Conservation (phyloP, 2,797 vertebrate genomes). For the Borostomias antarcticus region DNA sequence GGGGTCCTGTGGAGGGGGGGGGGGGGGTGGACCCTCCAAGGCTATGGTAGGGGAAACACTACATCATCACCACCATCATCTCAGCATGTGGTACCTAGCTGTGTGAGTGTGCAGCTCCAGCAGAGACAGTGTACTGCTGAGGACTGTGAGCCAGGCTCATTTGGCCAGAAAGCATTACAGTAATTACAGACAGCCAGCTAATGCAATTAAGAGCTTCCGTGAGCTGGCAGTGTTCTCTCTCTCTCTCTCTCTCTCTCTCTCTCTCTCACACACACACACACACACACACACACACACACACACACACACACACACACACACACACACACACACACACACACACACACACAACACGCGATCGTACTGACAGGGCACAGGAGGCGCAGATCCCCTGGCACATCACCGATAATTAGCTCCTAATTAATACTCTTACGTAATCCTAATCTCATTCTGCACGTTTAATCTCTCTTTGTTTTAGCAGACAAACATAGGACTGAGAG, state of each 20-base stretch:
- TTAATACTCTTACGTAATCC: slow-evolving; percentile 51
- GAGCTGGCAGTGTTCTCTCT: too few relatives aligned
- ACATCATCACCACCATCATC: too few relatives aligned
- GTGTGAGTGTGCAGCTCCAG: too few relatives aligned
- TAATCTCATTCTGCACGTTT: background rate
- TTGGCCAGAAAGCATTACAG: slow-evolving; percentile 50
- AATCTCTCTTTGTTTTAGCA: background rate
- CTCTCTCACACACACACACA: slow-evolving; percentile 6
- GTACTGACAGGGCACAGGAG: background rate
- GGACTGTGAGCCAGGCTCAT: slow-evolving; percentile 52
- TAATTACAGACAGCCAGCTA: slow-evolving; percentile 64
- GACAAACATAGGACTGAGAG: background rate
- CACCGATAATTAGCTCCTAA: slow-evolving; percentile 49
- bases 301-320: background rate
- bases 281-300: background rate
- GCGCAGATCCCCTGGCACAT: slow-evolving; percentile 35
- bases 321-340: background rate
- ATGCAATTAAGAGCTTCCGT: slow-evolving; percentile 62
- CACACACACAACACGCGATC: background rate
- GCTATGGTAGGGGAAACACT: too few relatives aligned
- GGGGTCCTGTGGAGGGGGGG: too few relatives aligned
- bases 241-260: slow-evolving; percentile 19
- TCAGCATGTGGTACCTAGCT: too few relatives aligned
- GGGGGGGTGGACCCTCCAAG: too few relatives aligned
- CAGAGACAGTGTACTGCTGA: too few relatives aligned